These are phyloP conservation scores for Suncus etruscus DNA, from an alignment of 2,113 vertebrate species.

Conservation along the genomic window DNA sequence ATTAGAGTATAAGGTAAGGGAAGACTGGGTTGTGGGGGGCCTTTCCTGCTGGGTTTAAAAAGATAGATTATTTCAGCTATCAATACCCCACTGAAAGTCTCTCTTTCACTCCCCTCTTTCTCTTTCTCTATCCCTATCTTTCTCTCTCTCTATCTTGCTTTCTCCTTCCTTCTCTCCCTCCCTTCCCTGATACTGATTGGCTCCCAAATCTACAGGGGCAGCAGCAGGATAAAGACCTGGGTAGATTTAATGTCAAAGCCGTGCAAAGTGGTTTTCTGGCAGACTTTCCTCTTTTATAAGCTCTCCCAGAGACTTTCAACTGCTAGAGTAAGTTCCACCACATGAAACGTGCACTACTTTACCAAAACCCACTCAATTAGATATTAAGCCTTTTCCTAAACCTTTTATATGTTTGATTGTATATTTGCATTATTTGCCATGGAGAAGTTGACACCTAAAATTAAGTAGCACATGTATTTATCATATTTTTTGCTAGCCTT, in stretches of 20 bases:
- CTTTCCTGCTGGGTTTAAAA: not conserved
- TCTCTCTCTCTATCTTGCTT: too few relatives aligned
- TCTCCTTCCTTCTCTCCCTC: too few relatives aligned
- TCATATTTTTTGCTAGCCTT: not conserved
- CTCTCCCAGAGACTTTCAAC: not conserved
- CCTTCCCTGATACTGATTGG: not conserved
- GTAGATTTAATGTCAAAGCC: not conserved
- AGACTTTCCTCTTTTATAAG: not conserved
- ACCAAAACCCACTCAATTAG: not conserved
- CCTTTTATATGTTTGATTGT: too few relatives aligned
- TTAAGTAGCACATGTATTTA: not conserved
- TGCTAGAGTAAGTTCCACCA: conserved; percentile 10
- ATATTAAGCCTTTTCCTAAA: too few relatives aligned
- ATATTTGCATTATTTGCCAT: too few relatives aligned
- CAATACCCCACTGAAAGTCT: not conserved
- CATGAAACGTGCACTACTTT: not conserved
- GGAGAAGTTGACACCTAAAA: conserved; percentile 18
- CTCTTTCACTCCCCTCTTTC: too few relatives aligned
- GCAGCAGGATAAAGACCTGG: not conserved
- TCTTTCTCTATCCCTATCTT: too few relatives aligned
- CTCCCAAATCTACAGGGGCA: not conserved
- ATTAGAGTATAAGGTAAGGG: not conserved
- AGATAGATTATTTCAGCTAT: not conserved
- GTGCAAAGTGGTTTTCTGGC: not conserved
- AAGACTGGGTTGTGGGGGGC: not conserved